Conservation (phyloP, 1,140 invertebrate species). For the Cydia fagiglandana region DNA sequence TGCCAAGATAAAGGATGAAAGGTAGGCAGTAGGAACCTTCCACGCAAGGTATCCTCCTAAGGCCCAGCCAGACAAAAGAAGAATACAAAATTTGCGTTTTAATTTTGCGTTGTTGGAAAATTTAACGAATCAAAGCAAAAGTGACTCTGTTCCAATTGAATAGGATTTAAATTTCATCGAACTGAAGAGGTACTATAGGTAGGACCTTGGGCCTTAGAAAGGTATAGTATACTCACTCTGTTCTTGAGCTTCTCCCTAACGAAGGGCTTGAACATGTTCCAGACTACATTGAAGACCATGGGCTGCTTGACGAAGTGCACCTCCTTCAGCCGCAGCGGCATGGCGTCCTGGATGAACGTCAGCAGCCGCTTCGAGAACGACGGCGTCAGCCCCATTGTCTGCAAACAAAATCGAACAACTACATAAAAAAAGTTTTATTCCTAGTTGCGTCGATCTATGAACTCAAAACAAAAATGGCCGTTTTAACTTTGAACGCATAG, state of each 20-base stretch:
- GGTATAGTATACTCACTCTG: conserved; percentile 81
- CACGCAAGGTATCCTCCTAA: too few relatives aligned
- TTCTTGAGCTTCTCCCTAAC: conserved; percentile 90
- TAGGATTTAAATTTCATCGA: too few relatives aligned
- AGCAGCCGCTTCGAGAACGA: conserved; percentile 87
- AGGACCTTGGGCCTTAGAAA: too few relatives aligned
- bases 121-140: too few relatives aligned
- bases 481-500: too few relatives aligned
- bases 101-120: too few relatives aligned
- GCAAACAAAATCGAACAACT: conserved; percentile 39
- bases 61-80: too few relatives aligned
- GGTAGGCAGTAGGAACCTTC: background rate
- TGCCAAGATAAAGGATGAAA: background rate
- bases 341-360: conserved; percentile 91
- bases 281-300: conserved; percentile 92
- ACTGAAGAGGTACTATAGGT: too few relatives aligned
- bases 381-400: conserved; percentile 84
- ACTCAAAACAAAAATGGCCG: too few relatives aligned
- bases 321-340: conserved; percentile 92
- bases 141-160: too few relatives aligned
- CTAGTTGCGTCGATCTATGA: too few relatives aligned
- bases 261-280: conserved; percentile 93
- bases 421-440: background rate
- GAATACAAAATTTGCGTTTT: too few relatives aligned
- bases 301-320: conserved; percentile 95